Evolutionary conservation across 2,113 vertebrate species (phyloP).

Genomic region (Synchiropus splendidus): DNA sequence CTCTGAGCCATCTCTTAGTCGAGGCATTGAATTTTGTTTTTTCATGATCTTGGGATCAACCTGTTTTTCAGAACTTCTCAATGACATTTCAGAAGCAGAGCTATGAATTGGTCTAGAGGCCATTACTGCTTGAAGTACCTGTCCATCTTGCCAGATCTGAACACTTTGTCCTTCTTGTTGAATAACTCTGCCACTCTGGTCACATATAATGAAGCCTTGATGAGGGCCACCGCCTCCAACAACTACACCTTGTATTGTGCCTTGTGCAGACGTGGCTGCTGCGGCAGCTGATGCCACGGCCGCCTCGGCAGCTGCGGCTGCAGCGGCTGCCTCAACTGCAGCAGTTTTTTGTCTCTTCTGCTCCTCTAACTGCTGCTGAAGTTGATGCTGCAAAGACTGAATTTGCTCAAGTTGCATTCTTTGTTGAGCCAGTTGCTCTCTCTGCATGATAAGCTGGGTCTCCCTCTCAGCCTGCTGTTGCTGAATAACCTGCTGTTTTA

Average conservation of each 20-base stretch:
- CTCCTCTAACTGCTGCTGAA: conserved; percentile 93
- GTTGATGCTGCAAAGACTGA: conserved; percentile 92
- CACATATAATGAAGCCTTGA: conserved; percentile 69
- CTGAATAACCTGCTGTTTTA: conserved; percentile 95
- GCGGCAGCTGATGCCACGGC: conserved; percentile 64
- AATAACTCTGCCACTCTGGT: conserved; percentile 71
- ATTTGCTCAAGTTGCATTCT: conserved; percentile 94
- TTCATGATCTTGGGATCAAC: conserved; percentile 78
- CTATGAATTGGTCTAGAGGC: conserved; percentile 82
- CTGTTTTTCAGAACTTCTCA: conserved; percentile 79
- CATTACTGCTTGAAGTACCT: conserved; percentile 65
- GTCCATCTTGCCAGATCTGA: conserved; percentile 80
- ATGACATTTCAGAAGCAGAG: conserved; percentile 89
- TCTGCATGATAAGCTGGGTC: conserved; percentile 87
- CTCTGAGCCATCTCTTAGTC: conserved; percentile 80
- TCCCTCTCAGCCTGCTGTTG: conserved; percentile 95
- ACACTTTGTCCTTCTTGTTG: conserved; percentile 81
- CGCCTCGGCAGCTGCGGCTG: conserved; percentile 70
- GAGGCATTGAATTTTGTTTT: conserved; percentile 94
- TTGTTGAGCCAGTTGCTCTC: conserved; percentile 95
- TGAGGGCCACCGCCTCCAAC: conserved; percentile 47
- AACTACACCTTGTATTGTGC: conserved; percentile 75
- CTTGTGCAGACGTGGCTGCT: conserved; percentile 78
- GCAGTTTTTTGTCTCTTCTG: conserved; percentile 90
- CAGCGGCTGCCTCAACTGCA: conserved; percentile 75